Conservation (phyloP, 1,140 invertebrate genomes). For the Apis laboriosa region DNA sequence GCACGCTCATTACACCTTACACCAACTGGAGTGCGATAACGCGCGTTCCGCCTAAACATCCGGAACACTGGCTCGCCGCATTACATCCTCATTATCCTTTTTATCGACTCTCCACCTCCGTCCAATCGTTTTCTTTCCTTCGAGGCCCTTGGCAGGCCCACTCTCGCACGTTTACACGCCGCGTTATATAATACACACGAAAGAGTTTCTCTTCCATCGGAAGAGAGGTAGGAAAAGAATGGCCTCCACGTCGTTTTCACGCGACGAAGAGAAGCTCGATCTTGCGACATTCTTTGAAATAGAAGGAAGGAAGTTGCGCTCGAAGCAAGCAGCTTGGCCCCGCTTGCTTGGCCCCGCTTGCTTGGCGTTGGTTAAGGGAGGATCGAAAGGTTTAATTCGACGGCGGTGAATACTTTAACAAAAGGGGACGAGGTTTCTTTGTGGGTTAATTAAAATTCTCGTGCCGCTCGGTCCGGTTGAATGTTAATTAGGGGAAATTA, state of each 20-base stretch:
- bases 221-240: constrained; percentile 56
- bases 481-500: constrained; percentile 42
- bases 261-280: not conserved
- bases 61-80: constrained; percentile 30
- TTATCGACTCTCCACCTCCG: constrained; percentile 47
- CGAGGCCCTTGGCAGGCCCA: constrained; percentile 21
- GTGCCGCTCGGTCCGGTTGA: constrained; percentile 26
- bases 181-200: constrained; percentile 37
- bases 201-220: constrained; percentile 61
- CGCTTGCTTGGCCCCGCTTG: no score
- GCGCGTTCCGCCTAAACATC: constrained; percentile 43
- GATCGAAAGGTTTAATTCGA: constrained; percentile 42
- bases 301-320: not conserved
- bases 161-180: constrained; percentile 63
- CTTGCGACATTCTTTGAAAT: no score
- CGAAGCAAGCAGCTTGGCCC: no score
- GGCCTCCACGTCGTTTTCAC: not conserved
- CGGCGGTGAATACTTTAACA: not conserved
- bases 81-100: constrained; percentile 66
- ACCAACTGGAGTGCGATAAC: constrained; percentile 28
- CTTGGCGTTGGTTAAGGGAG: not conserved
- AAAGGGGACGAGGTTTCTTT: not conserved
- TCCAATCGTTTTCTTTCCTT: constrained; percentile 43
- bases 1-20: constrained; percentile 35
- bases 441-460: constrained; percentile 38